Conservation (phyloP, 2,888 invertebrate genomes). For the Carterocephalus palaemon region DNA sequence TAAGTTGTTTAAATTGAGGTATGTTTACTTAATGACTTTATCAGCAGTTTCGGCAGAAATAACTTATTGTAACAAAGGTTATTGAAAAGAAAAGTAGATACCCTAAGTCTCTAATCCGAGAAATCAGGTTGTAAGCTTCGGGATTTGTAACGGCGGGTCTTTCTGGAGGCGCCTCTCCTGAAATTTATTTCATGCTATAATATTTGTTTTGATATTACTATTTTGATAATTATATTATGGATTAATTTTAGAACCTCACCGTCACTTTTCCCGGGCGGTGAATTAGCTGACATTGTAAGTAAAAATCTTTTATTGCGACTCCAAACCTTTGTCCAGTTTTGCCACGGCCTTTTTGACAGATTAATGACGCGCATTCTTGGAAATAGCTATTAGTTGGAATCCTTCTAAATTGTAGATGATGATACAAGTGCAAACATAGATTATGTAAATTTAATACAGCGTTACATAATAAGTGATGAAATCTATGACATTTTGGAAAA, state of each 20-base stretch:
- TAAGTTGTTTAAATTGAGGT: too few relatives aligned
- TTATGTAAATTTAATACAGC: too few relatives aligned
- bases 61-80: too few relatives aligned
- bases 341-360: constrained; percentile 65
- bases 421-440: neutral
- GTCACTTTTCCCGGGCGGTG: constrained; percentile 66
- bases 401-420: too few relatives aligned
- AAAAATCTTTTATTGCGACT: constrained; percentile 55
- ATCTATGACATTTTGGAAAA: constrained; percentile 2
- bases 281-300: constrained; percentile 68
- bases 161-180: constrained; percentile 51
- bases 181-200: constrained; percentile 35
- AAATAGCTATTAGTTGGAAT: constrained; percentile 40
- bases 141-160: constrained; percentile 62
- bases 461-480: too few relatives aligned
- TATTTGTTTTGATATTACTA: constrained; percentile 4
- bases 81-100: too few relatives aligned
- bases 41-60: too few relatives aligned
- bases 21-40: too few relatives aligned
- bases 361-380: constrained; percentile 54
- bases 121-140: constrained; percentile 53
- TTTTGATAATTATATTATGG: neutral
- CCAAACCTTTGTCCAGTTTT: constrained; percentile 57
- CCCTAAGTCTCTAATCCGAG: too few relatives aligned
- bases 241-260: constrained; percentile 43